Percentiles rank a stretch among this genome's conserved stretches.
phyloP scores from a whole-genome alignment of 2,888 invertebrate genomes.

The Agrotis exclamationis region DNA sequence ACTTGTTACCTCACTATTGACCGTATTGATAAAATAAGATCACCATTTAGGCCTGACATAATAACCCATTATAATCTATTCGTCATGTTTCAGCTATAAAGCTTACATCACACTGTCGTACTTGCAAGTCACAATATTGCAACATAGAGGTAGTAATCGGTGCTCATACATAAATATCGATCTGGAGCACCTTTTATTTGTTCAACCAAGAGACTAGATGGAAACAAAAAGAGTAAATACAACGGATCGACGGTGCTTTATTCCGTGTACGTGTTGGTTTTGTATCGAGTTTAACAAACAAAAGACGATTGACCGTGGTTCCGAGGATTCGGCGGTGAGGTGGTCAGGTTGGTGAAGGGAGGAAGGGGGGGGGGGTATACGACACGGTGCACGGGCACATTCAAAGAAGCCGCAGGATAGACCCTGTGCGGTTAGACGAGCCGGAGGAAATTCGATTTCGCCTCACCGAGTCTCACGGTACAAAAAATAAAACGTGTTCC shows the following conservation, averaged over 20 bases:
- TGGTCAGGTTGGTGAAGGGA: slow-evolving; percentile 50
- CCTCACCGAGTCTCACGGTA: slow-evolving; percentile 58
- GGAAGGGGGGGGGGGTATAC: slow-evolving; percentile 54
- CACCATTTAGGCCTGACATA: slow-evolving; percentile 52
- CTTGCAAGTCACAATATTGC: slow-evolving; percentile 61
- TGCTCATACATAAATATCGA: slow-evolving; percentile 61
- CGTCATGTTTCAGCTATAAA: slow-evolving; percentile 59
- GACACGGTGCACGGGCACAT: slow-evolving; percentile 83
- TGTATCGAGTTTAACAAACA: slow-evolving; percentile 87
- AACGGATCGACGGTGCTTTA: slow-evolving; percentile 72
- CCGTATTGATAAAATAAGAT: slow-evolving; percentile 55
- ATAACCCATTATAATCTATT: slow-evolving; percentile 56
- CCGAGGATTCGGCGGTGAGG: slow-evolving; percentile 68
- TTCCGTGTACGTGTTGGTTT: slow-evolving; percentile 83
- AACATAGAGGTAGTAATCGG: slow-evolving; percentile 57
- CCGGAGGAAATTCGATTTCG: slow-evolving; percentile 76
- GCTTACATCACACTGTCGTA: slow-evolving; percentile 58
- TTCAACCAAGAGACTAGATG: slow-evolving; percentile 53
- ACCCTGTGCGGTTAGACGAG: slow-evolving; percentile 78
- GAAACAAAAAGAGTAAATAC: slow-evolving; percentile 70
- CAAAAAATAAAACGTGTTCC: slow-evolving; percentile 46
- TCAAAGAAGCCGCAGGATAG: slow-evolving; percentile 87
- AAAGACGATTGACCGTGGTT: slow-evolving; percentile 82
- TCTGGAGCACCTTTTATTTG: slow-evolving; percentile 66
- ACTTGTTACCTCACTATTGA: slow-evolving; percentile 44